Base-by-base conservation (phyloP, 2,888 invertebrate genomes). In the Corythucha ciliata region DNA sequence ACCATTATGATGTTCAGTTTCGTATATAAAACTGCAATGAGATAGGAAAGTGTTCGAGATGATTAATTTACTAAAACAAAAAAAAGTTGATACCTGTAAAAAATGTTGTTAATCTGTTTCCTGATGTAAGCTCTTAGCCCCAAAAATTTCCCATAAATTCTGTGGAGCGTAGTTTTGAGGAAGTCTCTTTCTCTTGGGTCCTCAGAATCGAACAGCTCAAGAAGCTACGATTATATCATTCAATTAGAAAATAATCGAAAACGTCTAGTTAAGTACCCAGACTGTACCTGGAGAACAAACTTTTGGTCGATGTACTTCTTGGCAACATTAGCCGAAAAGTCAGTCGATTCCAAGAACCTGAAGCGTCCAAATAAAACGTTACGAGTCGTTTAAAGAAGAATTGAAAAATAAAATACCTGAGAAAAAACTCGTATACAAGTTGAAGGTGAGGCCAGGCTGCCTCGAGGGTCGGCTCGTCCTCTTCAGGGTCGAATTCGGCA, bases 81-180 rank as follows among this genome's bases (percentile, higher is more conserved):
- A 10, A 10, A 29, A 29, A 29, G n/a, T 10, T 29, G 29, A n/a
- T 20, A 49, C 49, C 49, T 49, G 32, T 49, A 49, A n/a, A 97
- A 97, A 72, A 96, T 94, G 75, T 98, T 96, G 75, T 97, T 98
- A 69, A 98, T 98, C 77, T 98, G 97, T 79, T 97, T 97, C 67
- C 98, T 82, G 72, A 98, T 98, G 76, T 94, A 98, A 68, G 97
- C 94, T 70, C 98, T 81, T 60, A 94, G 78, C 54, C 92, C 93
- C 64, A 96, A 76, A 73, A 96, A 96, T 75, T 96, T 96, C 54
- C 94, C 94, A 72, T 96, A 96, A 74, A 96, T 93, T 72, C 94
- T 81, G 76, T 96, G 96, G 60, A 96, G 76, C 41, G 91, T 91
- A n/a, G 94, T 96, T 74, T 96, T 96, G 51, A 96, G 78, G 72